Evolutionary conservation across 2,797 vertebrate species (phyloP), one percentile per base, ranked within the genome.

Genomic region (Siniperca scherzeri): DNA sequence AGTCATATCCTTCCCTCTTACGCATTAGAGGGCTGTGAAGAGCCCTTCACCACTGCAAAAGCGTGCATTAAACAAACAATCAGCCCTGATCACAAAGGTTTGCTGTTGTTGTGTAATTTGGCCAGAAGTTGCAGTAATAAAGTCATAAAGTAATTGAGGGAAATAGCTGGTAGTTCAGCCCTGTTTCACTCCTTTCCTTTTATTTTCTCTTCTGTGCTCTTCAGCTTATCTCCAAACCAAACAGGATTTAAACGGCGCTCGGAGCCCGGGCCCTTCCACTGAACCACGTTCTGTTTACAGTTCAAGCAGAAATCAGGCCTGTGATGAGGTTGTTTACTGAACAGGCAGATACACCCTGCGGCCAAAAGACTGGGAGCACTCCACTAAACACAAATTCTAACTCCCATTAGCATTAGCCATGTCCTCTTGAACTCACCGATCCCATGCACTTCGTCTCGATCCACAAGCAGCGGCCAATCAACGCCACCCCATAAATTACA

Each of bases 221-320:
- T 93, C 93, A 92, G 91, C 94, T 95, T 95, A 96, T 95, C 94
- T 96, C 93, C 94, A 95, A 95, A 95, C 94, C 92, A 95, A 96
- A 95, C 95, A 95, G 91, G 91, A 91, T 94, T 93, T 94, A 93
- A 93, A 93, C 78, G 82, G 87, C 60, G 86, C 92, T 90, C 74
- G n/a, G 92, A 92, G 93, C 89, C 86, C 68, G 70, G 85, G 90
- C 82, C 93, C 92, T 89, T 93, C 88, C 90, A 92, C 80, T 95
- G 93, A 95, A 94, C 94, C 91, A 84, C 88, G 77, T 65, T 90
- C 74, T 95, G 95, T 96, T 95, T 95, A 95, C 65, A 82, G 91
- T 93, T 90, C 86, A 94, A 86, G 89, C 95, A 95, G 90, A 95
- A 94, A 94, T 92, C 94, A 89, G 87, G 90, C 91, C 93, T 91